Conservation (phyloP, 2,797 vertebrate species). For the Hippopotamyrus pictus region DNA sequence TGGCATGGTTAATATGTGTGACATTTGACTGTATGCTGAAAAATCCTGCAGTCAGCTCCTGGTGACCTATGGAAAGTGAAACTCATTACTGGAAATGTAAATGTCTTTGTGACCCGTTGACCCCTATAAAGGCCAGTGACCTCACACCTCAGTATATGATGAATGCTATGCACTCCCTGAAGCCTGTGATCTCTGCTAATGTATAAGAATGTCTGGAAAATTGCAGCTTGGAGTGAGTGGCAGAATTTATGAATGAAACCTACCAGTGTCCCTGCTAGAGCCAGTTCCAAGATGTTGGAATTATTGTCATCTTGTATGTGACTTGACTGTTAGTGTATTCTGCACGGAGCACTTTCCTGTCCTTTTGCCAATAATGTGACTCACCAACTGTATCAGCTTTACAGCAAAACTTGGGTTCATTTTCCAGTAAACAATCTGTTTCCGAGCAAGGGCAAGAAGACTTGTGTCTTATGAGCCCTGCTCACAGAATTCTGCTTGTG, state of each 20-base stretch:
- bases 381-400: slow-evolving; percentile 13
- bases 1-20: background rate
- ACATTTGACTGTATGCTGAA: background rate
- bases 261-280: background rate
- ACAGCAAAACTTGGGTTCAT: slow-evolving; percentile 5
- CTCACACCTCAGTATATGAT: background rate
- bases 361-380: slow-evolving; percentile 24
- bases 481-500: background rate
- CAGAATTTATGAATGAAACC: background rate
- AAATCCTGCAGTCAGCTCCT: background rate
- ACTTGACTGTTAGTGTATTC: background rate
- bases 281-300: background rate
- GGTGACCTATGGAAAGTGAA: background rate
- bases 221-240: background rate
- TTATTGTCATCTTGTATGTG: background rate
- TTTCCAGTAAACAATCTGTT: slow-evolving; percentile 15
- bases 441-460: background rate
- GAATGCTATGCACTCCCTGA: background rate
- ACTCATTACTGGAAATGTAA: background rate
- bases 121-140: background rate
- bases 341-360: slow-evolving; percentile 10
- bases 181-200: background rate
- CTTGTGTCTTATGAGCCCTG: background rate
- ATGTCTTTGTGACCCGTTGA: background rate
- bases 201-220: background rate